Percentiles rank a stretch among this genome's conserved stretches.
phyloP scores from a whole-genome alignment of 2,797 vertebrate genomes.

The Danio jaintianensis region DNA sequence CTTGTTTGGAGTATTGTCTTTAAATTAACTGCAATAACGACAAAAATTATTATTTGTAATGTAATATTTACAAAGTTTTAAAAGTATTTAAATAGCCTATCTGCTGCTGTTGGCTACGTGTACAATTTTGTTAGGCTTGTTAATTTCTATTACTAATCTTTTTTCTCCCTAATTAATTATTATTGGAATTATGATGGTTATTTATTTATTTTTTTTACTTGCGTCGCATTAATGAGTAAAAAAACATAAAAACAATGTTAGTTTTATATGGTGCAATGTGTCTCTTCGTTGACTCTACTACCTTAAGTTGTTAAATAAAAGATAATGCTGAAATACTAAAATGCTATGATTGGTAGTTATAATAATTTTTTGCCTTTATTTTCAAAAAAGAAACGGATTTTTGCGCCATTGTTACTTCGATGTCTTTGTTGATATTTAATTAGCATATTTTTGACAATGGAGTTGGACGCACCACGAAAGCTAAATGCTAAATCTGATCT shows the following conservation, averaged over 20 bases:
- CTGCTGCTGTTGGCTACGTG: background rate
- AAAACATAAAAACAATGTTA: background rate
- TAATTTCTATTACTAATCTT: background rate
- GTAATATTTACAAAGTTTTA: conserved; percentile 31
- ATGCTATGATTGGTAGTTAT: background rate
- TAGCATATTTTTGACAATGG: conserved; percentile 91
- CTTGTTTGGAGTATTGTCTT: conserved; percentile 8
- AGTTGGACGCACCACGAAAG: conserved; percentile 61
- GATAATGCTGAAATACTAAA: background rate
- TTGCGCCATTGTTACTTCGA: conserved; percentile 86
- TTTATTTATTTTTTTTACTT: conserved; percentile 5
- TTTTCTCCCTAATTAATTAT: conserved; percentile 16
- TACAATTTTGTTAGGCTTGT: background rate
- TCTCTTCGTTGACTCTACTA: conserved; percentile 5
- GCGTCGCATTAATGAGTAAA: background rate
- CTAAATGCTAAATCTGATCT: conserved; percentile 50
- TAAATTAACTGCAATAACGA: background rate
- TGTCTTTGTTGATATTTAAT: conserved; percentile 94
- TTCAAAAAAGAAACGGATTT: conserved; percentile 63
- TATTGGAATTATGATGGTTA: background rate
- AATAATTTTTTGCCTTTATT: conserved; percentile 1
- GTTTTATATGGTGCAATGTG: background rate
- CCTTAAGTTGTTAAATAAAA: background rate
- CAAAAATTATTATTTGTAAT: conserved; percentile 19
- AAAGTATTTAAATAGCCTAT: background rate